A percentile compares a stretch with the other conserved stretches of the same genome.
These are phyloP conservation scores for Poecilus cupreus DNA, from an alignment of 2,888 invertebrate genomes.

Conservation along the genomic window DNA sequence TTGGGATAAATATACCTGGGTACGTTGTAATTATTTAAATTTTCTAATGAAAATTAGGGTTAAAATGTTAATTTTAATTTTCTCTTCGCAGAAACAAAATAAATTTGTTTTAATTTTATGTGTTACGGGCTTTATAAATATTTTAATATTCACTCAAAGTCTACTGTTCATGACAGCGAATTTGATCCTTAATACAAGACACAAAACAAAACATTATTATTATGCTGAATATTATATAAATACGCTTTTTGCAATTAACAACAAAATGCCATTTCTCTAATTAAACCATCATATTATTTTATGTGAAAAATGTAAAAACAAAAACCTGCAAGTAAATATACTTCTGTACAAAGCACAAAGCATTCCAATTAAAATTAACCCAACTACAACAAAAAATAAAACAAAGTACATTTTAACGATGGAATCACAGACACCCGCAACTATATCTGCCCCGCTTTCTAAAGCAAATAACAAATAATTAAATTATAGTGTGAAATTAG, in stretches of 20 bases:
- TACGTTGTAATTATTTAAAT: constrained; percentile 37
- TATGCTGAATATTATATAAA: no score
- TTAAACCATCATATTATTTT: not conserved
- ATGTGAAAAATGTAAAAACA: not conserved
- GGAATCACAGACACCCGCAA: not conserved
- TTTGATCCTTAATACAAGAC: not conserved
- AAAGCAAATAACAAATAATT: not conserved
- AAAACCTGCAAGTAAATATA: not conserved
- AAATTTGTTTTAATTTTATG: not conserved
- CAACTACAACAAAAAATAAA: not conserved
- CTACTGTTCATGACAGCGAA: not conserved
- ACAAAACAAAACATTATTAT: no score
- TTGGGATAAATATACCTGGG: constrained; percentile 27
- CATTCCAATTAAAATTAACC: not conserved
- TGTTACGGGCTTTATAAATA: not conserved
- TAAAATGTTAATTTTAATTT: constrained; percentile 8
- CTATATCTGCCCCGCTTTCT: not conserved
- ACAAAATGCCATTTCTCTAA: not conserved
- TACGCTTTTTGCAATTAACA: no score
- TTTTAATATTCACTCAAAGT: not conserved
- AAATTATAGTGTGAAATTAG: not conserved
- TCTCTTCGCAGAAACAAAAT: not conserved
- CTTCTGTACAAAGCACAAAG: not conserved
- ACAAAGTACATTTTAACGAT: not conserved
- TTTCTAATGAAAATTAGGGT: constrained; percentile 21